A percentile compares a stretch with the other conserved stretches of the same genome.
Evolutionary conservation across 2,888 invertebrate species (phyloP).

Genomic region (Cyrtodaria siliqua): DNA sequence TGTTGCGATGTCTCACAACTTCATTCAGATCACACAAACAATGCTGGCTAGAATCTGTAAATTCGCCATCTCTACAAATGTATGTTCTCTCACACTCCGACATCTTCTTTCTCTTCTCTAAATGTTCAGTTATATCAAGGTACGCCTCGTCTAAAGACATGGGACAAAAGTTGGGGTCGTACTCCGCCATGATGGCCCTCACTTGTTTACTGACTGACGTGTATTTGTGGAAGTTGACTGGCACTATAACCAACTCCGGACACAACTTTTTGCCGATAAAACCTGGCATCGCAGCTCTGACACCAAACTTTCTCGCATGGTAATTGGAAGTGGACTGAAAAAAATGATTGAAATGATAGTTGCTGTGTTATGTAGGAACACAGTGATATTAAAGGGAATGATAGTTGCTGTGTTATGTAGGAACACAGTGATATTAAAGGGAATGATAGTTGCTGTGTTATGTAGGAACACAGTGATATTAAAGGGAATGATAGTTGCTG

Average conservation of each 20-base stretch:
- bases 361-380: no score
- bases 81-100: conserved; percentile 73
- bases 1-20: conserved; percentile 6
- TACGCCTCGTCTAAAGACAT: conserved; percentile 89
- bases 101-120: conserved; percentile 73
- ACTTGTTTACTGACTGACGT: conserved; percentile 85
- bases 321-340: conserved; percentile 89
- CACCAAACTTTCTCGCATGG: conserved; percentile 88
- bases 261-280: conserved; percentile 89
- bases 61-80: conserved; percentile 56
- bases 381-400: no score
- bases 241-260: conserved; percentile 88
- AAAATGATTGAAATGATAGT: no score
- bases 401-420: no score
- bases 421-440: no score
- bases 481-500: no score
- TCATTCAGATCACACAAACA: conserved; percentile 75
- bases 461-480: no score
- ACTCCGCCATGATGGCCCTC: conserved; percentile 86
- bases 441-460: no score
- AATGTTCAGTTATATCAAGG: conserved; percentile 87
- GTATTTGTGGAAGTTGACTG: conserved; percentile 87
- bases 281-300: conserved; percentile 89
- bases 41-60: conserved; percentile 47
- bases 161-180: conserved; percentile 87